A percentile compares a stretch with the other conserved stretches of the same genome.
Conservation (phyloP, 2,797 vertebrate species). For the Clarias laeviceps region DNA sequence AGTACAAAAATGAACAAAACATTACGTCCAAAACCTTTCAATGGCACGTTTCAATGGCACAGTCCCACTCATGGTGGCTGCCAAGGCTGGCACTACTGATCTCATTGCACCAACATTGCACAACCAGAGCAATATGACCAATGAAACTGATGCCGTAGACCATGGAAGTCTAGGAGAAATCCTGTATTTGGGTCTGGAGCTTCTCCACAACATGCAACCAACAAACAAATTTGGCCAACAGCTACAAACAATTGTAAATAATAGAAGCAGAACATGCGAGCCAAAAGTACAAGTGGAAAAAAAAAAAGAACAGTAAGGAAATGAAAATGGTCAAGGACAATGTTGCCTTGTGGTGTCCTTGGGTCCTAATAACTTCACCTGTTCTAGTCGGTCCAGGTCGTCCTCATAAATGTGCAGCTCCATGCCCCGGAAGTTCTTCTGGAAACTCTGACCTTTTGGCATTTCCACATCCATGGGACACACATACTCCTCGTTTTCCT, state of each 20-base stretch:
- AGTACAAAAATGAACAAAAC: not conserved
- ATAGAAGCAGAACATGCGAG: not conserved
- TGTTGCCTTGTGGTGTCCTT: not conserved
- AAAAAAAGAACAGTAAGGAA: not conserved
- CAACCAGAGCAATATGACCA: not conserved
- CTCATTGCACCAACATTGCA: not conserved
- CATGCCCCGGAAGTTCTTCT: slow-evolving; percentile 82
- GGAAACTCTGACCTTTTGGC: slow-evolving; percentile 82
- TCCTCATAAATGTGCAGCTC: slow-evolving; percentile 91
- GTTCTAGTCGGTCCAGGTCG: slow-evolving; percentile 90
- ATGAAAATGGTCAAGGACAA: not conserved
- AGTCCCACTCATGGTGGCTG: not conserved
- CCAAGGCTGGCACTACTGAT: not conserved
- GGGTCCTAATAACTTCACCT: slow-evolving; percentile 71
- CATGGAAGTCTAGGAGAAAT: not conserved
- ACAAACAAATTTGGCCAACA: not conserved
- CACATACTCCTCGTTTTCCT: slow-evolving; percentile 93
- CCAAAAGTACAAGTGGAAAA: not conserved
- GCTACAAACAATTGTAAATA: not conserved
- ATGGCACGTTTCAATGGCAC: not conserved
- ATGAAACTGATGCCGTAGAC: not conserved
- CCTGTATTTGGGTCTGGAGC: not conserved
- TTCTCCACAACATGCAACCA: not conserved
- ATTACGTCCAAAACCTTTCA: not conserved
- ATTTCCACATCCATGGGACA: slow-evolving; percentile 97